Evolutionary conservation across 1,140 invertebrate species (phyloP).

Genomic region (Thrips palmi): DNA sequence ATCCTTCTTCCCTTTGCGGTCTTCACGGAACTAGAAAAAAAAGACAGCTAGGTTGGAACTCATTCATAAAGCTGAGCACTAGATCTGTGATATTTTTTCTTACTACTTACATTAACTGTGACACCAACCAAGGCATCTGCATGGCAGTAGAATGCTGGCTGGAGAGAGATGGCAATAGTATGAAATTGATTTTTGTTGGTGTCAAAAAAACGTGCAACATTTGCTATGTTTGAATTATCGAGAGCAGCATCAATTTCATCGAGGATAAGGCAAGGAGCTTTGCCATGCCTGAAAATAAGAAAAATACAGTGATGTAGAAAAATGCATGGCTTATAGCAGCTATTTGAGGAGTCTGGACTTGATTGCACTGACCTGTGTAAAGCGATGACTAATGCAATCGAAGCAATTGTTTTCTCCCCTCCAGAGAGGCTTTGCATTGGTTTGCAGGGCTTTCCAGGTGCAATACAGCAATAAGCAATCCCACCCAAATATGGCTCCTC

Average conservation of each 20-base stretch:
- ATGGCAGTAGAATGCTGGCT: conserved; percentile 99
- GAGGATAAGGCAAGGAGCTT: conserved; percentile 97
- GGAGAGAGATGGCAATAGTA: conserved; percentile 97
- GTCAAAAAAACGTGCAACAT: conserved; percentile 77
- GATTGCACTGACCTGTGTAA: conserved; percentile 62
- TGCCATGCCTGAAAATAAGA: conserved; percentile 59
- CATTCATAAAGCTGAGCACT: too few species aligned
- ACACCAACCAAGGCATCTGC: conserved; percentile 95
- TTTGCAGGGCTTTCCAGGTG: conserved; percentile 93
- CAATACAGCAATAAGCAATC: conserved; percentile 97
- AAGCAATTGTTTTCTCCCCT: conserved; percentile 97
- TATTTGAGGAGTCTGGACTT: not conserved
- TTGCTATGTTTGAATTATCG: conserved; percentile 99
- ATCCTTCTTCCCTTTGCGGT: too few species aligned
- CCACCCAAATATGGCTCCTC: conserved; percentile 98
- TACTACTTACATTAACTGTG: conserved; percentile 72
- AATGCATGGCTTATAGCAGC: conserved; percentile 2
- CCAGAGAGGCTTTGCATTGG: conserved; percentile 98
- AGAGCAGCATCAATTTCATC: conserved; percentile 98
- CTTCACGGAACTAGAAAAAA: too few species aligned
- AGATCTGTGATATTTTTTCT: too few species aligned
- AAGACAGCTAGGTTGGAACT: too few species aligned
- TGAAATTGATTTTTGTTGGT: conserved; percentile 57
- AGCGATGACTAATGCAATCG: conserved; percentile 88
- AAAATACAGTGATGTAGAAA: too few species aligned